These are phyloP conservation scores for Origma solitaria DNA, from an alignment of 2,113 vertebrate genomes.

Conservation along the genomic window DNA sequence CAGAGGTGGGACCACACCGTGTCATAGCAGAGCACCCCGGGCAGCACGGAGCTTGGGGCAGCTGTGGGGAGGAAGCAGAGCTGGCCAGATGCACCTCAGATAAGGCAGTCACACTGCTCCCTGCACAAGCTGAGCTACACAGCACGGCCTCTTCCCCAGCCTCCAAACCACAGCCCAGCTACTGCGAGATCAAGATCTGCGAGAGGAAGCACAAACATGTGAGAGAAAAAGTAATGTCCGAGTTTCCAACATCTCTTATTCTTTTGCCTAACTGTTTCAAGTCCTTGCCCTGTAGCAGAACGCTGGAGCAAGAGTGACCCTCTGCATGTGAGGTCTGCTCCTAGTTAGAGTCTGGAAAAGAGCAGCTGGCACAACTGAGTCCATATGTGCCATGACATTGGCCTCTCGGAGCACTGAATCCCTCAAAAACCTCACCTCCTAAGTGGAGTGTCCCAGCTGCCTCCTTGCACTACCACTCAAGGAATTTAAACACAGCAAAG, in stretches of 20 bases:
- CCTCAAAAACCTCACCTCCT: neutral
- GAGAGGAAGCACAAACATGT: neutral
- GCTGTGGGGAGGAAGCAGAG: slow-evolving; percentile 39
- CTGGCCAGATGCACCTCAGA: neutral
- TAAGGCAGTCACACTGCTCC: neutral
- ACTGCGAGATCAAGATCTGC: neutral
- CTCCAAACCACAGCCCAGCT: neutral
- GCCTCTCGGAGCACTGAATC: neutral
- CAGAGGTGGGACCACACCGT: slow-evolving; percentile 67
- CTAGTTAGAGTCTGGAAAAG: neutral
- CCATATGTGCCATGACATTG: rapidly evolving
- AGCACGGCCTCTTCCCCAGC: neutral
- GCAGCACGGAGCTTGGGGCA: slow-evolving; percentile 65
- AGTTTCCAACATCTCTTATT: neutral
- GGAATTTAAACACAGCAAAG: neutral
- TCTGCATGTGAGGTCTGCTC: neutral
- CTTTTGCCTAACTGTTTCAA: neutral
- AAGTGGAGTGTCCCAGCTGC: neutral
- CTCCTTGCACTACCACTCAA: neutral
- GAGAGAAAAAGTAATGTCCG: neutral
- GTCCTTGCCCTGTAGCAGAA: neutral
- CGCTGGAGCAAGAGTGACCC: neutral
- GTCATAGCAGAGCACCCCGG: slow-evolving; percentile 65
- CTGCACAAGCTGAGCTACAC: neutral
- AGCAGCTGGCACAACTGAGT: neutral